phyloP scores from a whole-genome alignment of 2,888 invertebrate genomes.

The Eurytoma adleriae region DNA sequence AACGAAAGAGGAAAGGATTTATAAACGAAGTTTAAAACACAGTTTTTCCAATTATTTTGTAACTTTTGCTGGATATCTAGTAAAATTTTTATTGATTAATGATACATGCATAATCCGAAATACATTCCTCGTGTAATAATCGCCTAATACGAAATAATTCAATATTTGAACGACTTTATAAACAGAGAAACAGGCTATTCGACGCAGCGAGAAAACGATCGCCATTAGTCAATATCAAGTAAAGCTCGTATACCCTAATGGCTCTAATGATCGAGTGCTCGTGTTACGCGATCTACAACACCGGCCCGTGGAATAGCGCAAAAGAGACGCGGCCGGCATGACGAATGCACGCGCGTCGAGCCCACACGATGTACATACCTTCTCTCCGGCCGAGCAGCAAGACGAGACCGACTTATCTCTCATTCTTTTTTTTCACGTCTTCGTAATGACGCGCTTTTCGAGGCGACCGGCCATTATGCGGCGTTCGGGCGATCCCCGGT shows the following conservation, averaged over 20 bases:
- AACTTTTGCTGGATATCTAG: no score
- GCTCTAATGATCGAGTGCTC: constrained; percentile 57
- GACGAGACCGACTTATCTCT: not conserved
- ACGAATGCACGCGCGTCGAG: constrained; percentile 15
- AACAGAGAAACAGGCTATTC: not conserved
- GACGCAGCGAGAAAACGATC: constrained; percentile 48
- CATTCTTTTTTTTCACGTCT: constrained; percentile 7
- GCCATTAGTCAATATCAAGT: constrained; percentile 60
- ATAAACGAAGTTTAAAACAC: no score
- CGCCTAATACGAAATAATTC: constrained; percentile 17
- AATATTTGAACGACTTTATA: constrained; percentile 37
- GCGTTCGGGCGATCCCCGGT: constrained; percentile 24
- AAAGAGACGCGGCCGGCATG: constrained; percentile 2
- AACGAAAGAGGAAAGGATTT: not conserved
- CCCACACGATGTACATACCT: not conserved
- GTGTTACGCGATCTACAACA: constrained; percentile 18
- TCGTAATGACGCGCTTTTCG: constrained; percentile 41
- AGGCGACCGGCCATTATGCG: constrained; percentile 11
- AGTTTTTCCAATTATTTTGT: no score
- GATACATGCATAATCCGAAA: not conserved
- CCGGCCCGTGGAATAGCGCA: not conserved
- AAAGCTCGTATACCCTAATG: constrained; percentile 53
- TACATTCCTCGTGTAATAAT: not conserved
- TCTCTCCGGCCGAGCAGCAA: not conserved
- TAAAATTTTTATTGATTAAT: not conserved